Base-by-base conservation (phyloP, 2,888 invertebrate species). In the Dolichomitus sp. region DNA sequence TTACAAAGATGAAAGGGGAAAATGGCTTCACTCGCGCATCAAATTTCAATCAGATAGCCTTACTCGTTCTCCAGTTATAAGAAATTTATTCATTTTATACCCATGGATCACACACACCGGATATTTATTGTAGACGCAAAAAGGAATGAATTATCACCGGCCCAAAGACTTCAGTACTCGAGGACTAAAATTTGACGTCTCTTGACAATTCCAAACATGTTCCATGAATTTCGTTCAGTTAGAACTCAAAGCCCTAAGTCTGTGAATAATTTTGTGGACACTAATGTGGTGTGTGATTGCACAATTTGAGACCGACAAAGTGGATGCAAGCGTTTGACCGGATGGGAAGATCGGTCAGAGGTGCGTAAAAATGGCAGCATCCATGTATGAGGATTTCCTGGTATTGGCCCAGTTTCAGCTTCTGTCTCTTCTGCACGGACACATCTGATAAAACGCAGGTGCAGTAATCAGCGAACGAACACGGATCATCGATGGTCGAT, bases 391-490 rank as follows among this genome's bases (percentile, higher is more conserved):
- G 33, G 23, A 45, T 14, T 23, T 50, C 23, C 19, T 11, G 17
- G 19, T 33, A 12, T 40, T 59, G 59, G 14, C 61, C 40, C 42
- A 52, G 27, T 65, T 70, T 40, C 40, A n/a, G 14, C 11, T 37
- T 63, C 45, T 50, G 27, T 57, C 45, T 33, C 6, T 33, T 37
- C 14, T 4, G 30, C 40, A 27, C 30, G 23, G 23, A 66, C 37
- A 17, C 59, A 42, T 70, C 63, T 3, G 66, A 70, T 70, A 54
- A 48, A 72, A 70, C 74, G 63, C 54, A 30, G 33, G 45, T 23
- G 57, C 48, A 27, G 57, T 79, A 75, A 79, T 82, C 57, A 82
- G 75, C 73, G 70, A 82, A 48, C 54, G 66, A 45, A 59, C 33
- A 17, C 57, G 75, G 57, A 68, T 76, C 23, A 76, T 48, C 75